phyloP scores from a whole-genome alignment of 2,888 invertebrate genomes.

The Morpho deidamia region DNA sequence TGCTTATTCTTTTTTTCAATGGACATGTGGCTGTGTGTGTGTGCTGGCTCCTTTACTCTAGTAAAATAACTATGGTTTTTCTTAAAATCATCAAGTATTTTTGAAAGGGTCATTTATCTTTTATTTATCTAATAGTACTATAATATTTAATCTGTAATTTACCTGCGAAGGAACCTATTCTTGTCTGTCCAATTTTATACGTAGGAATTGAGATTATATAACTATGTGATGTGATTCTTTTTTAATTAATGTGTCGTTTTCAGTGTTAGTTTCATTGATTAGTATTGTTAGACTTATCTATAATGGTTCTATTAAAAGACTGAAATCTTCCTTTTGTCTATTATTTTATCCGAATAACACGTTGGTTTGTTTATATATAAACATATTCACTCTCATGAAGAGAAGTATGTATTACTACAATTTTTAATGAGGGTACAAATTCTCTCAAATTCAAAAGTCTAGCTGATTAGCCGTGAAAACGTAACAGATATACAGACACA shows the following conservation, averaged over 20 bases:
- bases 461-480: too few species aligned
- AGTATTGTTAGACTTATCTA: slow-evolving; percentile 57
- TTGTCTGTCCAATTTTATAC: slow-evolving; percentile 24
- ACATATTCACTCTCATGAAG: too few species aligned
- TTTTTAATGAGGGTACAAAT: too few species aligned
- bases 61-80: too few species aligned
- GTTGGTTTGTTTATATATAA: too few species aligned
- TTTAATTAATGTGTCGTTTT: slow-evolving; percentile 19
- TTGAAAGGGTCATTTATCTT: background rate
- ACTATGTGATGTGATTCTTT: slow-evolving; percentile 17
- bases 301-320: slow-evolving; percentile 73
- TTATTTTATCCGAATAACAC: too few species aligned
- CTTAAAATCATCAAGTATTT: background rate
- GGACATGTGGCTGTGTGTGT: too few species aligned
- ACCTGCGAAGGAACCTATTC: slow-evolving; percentile 4
- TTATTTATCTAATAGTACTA: background rate
- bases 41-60: too few species aligned
- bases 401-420: too few species aligned
- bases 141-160: slow-evolving; percentile 3
- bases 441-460: too few species aligned
- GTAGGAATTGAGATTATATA: slow-evolving; percentile 21
- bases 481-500: too few species aligned
- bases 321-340: slow-evolving; percentile 47
- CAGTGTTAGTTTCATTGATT: slow-evolving; percentile 36
- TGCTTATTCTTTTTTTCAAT: too few species aligned